phyloP scores from a whole-genome alignment of 2,888 invertebrate species.

The Pecten maximus region DNA sequence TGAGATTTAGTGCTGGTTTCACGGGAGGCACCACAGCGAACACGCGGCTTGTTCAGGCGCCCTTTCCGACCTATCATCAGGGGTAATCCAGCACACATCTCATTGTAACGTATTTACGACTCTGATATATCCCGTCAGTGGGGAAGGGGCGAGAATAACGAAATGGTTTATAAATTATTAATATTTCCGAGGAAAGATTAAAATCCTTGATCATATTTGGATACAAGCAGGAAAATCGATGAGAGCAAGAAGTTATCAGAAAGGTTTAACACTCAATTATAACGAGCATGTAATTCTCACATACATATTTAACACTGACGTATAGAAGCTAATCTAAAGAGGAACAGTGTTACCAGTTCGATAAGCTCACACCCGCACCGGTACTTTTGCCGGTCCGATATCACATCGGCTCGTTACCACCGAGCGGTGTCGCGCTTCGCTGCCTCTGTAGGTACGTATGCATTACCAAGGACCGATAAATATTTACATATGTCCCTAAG shows the following conservation, averaged over 20 bases:
- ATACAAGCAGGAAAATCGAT: slow-evolving; percentile 19
- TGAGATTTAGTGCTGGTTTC: background rate
- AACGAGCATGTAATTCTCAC: background rate
- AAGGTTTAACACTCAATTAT: background rate
- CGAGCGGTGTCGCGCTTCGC: background rate
- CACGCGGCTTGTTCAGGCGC: background rate
- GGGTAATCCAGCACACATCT: background rate
- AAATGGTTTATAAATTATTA: slow-evolving; percentile 16
- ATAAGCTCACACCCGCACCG: background rate
- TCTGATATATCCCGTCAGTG: background rate
- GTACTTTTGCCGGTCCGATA: background rate
- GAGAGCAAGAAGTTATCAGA: slow-evolving; percentile 9
- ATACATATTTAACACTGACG: slow-evolving; percentile 2
- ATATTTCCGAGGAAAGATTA: background rate
- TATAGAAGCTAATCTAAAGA: slow-evolving; percentile 1
- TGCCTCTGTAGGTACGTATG: background rate
- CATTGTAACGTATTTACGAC: background rate
- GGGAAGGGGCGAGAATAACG: background rate
- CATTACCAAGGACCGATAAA: background rate
- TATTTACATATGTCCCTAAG: background rate
- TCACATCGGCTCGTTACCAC: background rate
- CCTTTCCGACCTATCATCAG: background rate
- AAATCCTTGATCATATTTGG: slow-evolving; percentile 21
- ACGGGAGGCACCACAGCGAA: background rate
- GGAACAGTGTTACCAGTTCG: background rate